Conservation (phyloP, 2,888 invertebrate genomes). For the Amblyjoppa proteus region DNA sequence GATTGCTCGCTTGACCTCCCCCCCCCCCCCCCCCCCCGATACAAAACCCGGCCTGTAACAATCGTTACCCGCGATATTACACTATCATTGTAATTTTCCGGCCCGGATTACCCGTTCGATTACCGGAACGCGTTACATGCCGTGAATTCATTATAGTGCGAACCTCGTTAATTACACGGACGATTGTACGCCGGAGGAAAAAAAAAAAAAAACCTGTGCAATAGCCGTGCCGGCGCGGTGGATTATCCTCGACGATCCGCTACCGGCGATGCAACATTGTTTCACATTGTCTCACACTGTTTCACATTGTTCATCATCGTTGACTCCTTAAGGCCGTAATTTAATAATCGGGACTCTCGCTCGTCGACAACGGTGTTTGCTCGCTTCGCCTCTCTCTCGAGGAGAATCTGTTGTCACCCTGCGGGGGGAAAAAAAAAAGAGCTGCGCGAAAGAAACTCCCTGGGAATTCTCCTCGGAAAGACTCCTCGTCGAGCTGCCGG, state of each 20-base stretch:
- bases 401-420: conserved; percentile 27
- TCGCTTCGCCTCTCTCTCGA: neutral
- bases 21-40: neutral
- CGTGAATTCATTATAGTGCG: conserved; percentile 13
- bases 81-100: neutral
- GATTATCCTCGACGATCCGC: conserved; percentile 15
- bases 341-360: neutral
- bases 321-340: conserved; percentile 25
- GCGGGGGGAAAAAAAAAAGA: too few species aligned
- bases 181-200: conserved; percentile 4
- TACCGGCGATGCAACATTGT: conserved; percentile 43
- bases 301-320: conserved; percentile 58
- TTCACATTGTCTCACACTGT: conserved; percentile 56
- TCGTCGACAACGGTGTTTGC: neutral
- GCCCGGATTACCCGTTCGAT: conserved; percentile 9
- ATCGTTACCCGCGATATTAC: neutral
- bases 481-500: conserved; percentile 1
- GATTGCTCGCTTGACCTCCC: neutral
- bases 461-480: conserved; percentile 1
- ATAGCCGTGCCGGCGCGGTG: neutral
- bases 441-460: conserved; percentile 10
- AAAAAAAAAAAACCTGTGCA: conserved; percentile 12
- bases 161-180: neutral
- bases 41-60: neutral
- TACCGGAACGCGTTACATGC: conserved; percentile 29